Evolutionary conservation across 2,797 vertebrate genomes (phyloP), one percentile per base, ranked within the genome.

Genomic region (Meda fulgida): DNA sequence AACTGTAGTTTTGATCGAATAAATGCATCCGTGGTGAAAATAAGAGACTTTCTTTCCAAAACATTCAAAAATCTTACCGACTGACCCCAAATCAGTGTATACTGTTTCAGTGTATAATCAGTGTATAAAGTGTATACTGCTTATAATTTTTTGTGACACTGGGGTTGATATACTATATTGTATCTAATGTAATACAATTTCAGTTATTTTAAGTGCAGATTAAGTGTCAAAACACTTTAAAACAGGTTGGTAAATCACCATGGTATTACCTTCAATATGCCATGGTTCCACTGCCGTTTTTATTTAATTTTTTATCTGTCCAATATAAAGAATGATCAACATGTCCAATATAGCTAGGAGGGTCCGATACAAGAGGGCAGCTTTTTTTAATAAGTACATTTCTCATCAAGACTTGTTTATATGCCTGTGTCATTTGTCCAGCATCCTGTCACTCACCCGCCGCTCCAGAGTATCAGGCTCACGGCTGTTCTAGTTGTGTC

Each of bases 401-500:
- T 71, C 76, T 36, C 55, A 80, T 46, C 38, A 78, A 78, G 5
- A 76, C 75, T 87, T 86, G 84, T 75, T 73, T 55, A 79, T 53
- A n/a, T 51, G 67, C 78, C 40, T 5, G n/a, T 82, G 51, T 89
- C 69, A 83, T 71, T 87, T 38, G 55, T 81, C 83, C 43, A 89
- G 14, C 40, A 48, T 55, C 46, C 51, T 60, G 55, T 80, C 84
- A 89, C 86, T 89, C 84, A 88, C 82, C 70, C 80, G 79, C 65
- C 75, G 58, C 53, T 29, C 51, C 34, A 36, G 31, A 55, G 55
- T 36, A 38, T 65, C 75, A 46, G 78, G 70, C 66, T 67, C 51
- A 46, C 67, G 7, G 46, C 69, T 82, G 36, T 70, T 81, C 84
- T 29, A 82, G 75, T 73, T 79, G 16, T 65, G 63, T 65, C 63